phyloP scores from a whole-genome alignment of 1,140 invertebrate genomes.

The Aphidius gifuensis region DNA sequence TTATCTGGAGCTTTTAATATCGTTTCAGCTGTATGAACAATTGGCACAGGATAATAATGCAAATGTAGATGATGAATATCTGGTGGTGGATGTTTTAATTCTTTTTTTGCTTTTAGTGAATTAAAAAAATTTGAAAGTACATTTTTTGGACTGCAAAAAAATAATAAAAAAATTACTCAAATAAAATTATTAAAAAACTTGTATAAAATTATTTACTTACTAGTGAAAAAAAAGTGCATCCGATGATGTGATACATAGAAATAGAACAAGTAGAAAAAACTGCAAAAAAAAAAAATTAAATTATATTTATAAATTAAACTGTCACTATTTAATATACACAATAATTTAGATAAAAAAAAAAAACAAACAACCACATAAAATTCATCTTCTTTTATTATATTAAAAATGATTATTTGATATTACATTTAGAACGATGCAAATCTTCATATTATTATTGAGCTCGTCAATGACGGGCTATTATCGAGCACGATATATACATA shows the following conservation, averaged over 20 bases:
- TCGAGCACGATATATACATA: slow-evolving; percentile 8
- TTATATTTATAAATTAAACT: no score
- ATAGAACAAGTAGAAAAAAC: slow-evolving; percentile 8
- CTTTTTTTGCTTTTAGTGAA: slow-evolving; percentile 26
- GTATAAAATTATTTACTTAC: neutral
- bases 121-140: slow-evolving; percentile 17
- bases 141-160: slow-evolving; percentile 20
- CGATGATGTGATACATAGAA: slow-evolving; percentile 6
- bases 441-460: slow-evolving; percentile 9
- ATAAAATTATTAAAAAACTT: no score
- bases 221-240: slow-evolving; percentile 20
- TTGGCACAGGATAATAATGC: slow-evolving; percentile 39
- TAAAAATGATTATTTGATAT: neutral
- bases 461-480: slow-evolving; percentile 5
- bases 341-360: no score
- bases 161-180: neutral
- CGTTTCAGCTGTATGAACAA: slow-evolving; percentile 20
- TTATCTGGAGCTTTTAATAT: slow-evolving; percentile 31
- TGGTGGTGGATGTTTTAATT: slow-evolving; percentile 21
- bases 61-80: slow-evolving; percentile 43
- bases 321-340: no score
- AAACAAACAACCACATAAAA: neutral
- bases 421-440: neutral
- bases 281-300: neutral
- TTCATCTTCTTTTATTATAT: neutral